phyloP scores from a whole-genome alignment of 1,140 invertebrate species.

The Pseudomyrmex flavicornis region DNA sequence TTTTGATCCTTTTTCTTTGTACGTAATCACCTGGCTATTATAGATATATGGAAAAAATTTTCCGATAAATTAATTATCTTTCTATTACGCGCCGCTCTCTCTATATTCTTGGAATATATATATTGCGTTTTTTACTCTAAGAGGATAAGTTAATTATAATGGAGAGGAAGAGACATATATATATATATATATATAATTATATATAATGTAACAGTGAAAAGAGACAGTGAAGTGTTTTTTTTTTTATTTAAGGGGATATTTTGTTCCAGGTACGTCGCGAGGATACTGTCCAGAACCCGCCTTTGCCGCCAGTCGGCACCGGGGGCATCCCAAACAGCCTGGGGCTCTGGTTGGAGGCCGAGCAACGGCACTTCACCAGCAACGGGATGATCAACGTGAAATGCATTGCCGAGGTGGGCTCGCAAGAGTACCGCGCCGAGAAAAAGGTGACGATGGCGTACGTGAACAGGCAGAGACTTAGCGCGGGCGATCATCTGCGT shows the following conservation, averaged over 20 bases:
- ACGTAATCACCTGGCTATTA: background rate
- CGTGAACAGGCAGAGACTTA: slow-evolving; percentile 76
- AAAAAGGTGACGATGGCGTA: slow-evolving; percentile 64
- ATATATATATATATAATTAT: background rate
- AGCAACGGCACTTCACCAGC: slow-evolving; percentile 65
- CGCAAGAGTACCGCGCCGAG: slow-evolving; percentile 52
- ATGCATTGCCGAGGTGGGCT: slow-evolving; percentile 72
- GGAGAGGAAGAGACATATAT: background rate
- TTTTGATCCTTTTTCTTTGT: background rate
- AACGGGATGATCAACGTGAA: slow-evolving; percentile 62
- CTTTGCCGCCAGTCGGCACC: slow-evolving; percentile 10
- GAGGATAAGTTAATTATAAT: background rate
- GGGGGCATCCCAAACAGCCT: slow-evolving; percentile 65
- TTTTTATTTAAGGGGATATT: background rate
- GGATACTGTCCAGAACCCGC: slow-evolving; percentile 66
- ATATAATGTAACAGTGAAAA: background rate
- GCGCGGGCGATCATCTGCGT: slow-evolving; percentile 68
- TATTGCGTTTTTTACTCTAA: background rate
- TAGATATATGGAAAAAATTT: background rate
- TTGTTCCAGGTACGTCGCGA: slow-evolving; percentile 68
- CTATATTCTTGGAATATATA: background rate
- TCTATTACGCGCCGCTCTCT: background rate
- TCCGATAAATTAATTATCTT: background rate
- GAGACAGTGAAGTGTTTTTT: background rate
- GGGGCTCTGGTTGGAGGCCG: slow-evolving; percentile 71